Base-by-base conservation (phyloP, 2,113 vertebrate genomes). In the Pluvianellus socialis region DNA sequence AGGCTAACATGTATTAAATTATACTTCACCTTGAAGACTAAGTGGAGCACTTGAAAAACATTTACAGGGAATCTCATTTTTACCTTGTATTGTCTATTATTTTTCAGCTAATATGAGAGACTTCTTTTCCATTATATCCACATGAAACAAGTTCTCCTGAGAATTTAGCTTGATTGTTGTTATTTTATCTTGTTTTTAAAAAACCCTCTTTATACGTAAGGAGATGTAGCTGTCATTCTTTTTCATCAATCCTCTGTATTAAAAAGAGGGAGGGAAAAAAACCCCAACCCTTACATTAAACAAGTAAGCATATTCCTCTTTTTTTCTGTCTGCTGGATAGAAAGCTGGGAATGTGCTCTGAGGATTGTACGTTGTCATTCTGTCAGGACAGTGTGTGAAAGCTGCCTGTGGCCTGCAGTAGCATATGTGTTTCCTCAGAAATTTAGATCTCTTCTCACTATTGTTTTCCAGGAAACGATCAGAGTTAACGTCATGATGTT, bases 401-500 rank as follows among this genome's bases (percentile, higher is more conserved):
- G 30, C 56, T 74, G 38, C 12, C 30, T 10, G 28, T 88, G 56
- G 42, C 44, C 52, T 70, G 52, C 59, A 44, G 32, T 12, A 19
- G 20, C 24, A 67, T 28, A 26, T 15, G 9, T 44, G 9, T 67
- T 83, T 56, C 33, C 61, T 90, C 45, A 76, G 75, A 82, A 66
- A 75, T 47, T 79, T 44, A 44, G 1, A 7, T 33, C 30, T 92
- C 80, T 86, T 91, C 38, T 90, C 38, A 17, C 59, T 91, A 13
- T 65, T 88, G 23, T 94, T 75, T 85, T 96, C 16, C 92, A 99
- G 99, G 99, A 99, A 94, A 98, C 79, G 30, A 93, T 99, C 82
- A 93, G 98, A 95, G 98, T 99, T 58, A 98, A 99, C 58, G 98
- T 99, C 88, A 99, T 79, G 52, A 97, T 98, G 16, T 35, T 98